Evolutionary conservation across 2,888 invertebrate species (phyloP), one percentile per base, ranked within the genome.

Genomic region (Ypsolopha sequella): DNA sequence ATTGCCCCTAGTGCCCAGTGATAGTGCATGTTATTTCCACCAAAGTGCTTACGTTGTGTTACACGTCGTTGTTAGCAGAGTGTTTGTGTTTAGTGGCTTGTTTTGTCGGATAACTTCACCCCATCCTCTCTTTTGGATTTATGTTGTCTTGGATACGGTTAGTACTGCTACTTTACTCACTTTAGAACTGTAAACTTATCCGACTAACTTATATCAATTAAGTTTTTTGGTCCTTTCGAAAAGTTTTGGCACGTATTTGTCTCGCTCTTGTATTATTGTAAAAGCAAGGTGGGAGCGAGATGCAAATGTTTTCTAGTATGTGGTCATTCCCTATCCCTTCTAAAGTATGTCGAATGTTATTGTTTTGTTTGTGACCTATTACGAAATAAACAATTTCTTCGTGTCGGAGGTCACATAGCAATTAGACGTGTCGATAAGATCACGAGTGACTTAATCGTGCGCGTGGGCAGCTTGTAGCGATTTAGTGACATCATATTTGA

Each of bases 141-240:
- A 85, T 85, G 85, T 77, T 74, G 74, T 73, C 73, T 78, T 78
- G 73, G 73, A 62, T 63, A 73, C 79, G 80, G 85, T 85, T 66
- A 80, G 85, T 50, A 41, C 11, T 9, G 8, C 8, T 34, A 47
- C 13, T 36, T 36, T 35, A 9, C 34, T n/a, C 11, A 34, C 46
- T 46, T 46, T 33, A 35, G 35, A 8, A 45, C n/a, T 4, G 24
- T 24, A 24, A 34, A 24, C 11, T 7, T 10, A 11, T 46, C 10
- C n/a, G 10, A 7, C 6, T 34, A 46, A 46, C 46, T 46, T 46
- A 10, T n/a, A 11, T 24, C 34, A 11, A 53, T 53, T 55, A 73
- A 24, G 60, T 70, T 74, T 54, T 63, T 64, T 58, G 65, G 45
- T 51, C 51, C 36, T 64, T 66, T 66, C 55, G 48, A 60, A 70